These are phyloP conservation scores for Drosophila mojavensis DNA, from an alignment of 1,140 invertebrate species.

Conservation along the genomic window DNA sequence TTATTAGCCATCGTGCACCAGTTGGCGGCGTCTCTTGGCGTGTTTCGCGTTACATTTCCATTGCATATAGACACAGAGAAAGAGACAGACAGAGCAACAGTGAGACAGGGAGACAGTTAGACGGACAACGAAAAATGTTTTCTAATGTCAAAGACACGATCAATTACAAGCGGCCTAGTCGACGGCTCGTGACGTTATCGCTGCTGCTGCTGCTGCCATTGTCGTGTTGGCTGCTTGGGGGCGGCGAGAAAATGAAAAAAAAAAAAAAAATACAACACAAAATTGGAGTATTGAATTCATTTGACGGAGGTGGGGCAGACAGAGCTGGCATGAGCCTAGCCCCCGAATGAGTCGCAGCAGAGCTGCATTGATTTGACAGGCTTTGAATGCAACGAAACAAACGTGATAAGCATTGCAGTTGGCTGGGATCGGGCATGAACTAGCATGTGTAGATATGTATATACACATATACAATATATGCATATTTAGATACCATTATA, in stretches of 20 bases:
- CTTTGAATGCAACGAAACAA: slow-evolving; percentile 2
- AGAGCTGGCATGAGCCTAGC: slow-evolving; percentile 14
- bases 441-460: not conserved
- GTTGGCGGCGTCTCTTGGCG: slow-evolving; percentile 52
- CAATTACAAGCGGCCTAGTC: slow-evolving; percentile 47
- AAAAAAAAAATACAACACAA: too few relatives aligned
- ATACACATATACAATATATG: too few relatives aligned
- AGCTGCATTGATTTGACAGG: slow-evolving; percentile 28
- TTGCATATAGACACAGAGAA: slow-evolving; percentile 18
- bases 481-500: slow-evolving; percentile 6
- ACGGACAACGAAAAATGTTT: slow-evolving; percentile 40
- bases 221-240: not conserved
- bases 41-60: slow-evolving; percentile 52
- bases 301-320: not conserved
- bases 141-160: slow-evolving; percentile 58
- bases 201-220: not conserved
- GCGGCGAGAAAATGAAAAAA: not conserved
- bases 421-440: slow-evolving; percentile 9
- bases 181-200: slow-evolving; percentile 47
- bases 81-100: not conserved
- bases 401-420: slow-evolving; percentile 41
- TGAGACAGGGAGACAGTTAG: not conserved
- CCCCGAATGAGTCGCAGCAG: slow-evolving; percentile 20
- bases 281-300: slow-evolving; percentile 6
- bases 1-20: slow-evolving; percentile 55